Base-by-base conservation (phyloP, 2,888 invertebrate species). In the Sussaba pulchella region DNA sequence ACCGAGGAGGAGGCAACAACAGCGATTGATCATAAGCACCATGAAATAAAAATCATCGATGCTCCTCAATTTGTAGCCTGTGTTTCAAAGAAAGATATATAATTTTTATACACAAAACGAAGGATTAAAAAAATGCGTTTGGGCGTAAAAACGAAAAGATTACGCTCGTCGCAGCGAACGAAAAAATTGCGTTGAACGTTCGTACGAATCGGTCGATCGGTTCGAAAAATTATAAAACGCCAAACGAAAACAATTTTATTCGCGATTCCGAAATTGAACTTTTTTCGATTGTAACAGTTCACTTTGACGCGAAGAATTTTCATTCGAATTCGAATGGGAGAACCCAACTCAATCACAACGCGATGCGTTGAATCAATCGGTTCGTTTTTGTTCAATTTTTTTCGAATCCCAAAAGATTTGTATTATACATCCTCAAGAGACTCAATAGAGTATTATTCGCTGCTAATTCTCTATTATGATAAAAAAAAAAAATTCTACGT, bases 1-100 rank as follows among this genome's bases (percentile, higher is more conserved):
- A 81, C 21, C 26, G 81, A 45, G 81, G 76, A 36, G 77, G 77
- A 43, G 77, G 74, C 43, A 77, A 76, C 39, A 72, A 70, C 77
- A 81, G 81, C 81, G 81, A 81, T 61, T 81, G 66, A 81, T 43
- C 47, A 10, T 31, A 6, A 21, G 2, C 19, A 26, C 19, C 36
- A 10, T n/a, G 26, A 36, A 24, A 39, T 66, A 31, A 31, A 17
- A 39, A n/a, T 21, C 12, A 26, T 47, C 26, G 24, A 21, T n/a
- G 19, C 26, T n/a, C n/a, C 63, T 41, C 52, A 52, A 39, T 24
- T 26, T 14, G 50, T 12, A 63, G 70, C 57, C 31, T 54, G 59
- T 70, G 50, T 66, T 59, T 66, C 43, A 21, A 26, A 36, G n/a
- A 59, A 45, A 66, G 36, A 79, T 80, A 81, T 77, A n/a, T n/a